These are phyloP conservation scores for Euborellia annulipes DNA, from an alignment of 1,140 invertebrate genomes.

Conservation along the genomic window DNA sequence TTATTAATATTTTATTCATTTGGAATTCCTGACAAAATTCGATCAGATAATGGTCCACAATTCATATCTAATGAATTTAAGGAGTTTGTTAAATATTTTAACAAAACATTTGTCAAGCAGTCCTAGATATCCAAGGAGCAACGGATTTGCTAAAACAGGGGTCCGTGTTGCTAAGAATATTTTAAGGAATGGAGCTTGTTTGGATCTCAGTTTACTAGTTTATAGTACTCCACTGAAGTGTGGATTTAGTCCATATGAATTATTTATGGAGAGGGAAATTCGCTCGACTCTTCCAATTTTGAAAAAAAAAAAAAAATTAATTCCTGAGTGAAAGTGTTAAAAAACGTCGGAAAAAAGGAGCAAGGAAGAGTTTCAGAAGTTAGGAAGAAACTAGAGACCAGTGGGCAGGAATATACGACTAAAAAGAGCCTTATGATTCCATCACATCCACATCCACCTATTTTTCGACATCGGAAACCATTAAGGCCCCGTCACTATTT, in stretches of 20 bases:
- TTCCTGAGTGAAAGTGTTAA: neutral
- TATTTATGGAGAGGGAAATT: neutral
- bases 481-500: too few species aligned
- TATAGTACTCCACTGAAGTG: neutral
- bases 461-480: too few species aligned
- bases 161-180: slow-evolving; percentile 9
- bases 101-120: slow-evolving; percentile 5
- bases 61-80: slow-evolving; percentile 9
- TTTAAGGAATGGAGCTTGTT: slow-evolving; percentile 6
- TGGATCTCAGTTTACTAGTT: neutral
- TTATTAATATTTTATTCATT: slow-evolving; percentile 19
- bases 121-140: slow-evolving; percentile 9
- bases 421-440: too few species aligned
- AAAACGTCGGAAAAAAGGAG: neutral
- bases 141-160: slow-evolving; percentile 11
- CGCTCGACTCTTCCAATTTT: neutral
- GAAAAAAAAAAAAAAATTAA: neutral
- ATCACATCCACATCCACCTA: too few species aligned
- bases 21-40: slow-evolving; percentile 21
- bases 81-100: slow-evolving; percentile 9
- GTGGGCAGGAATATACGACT: too few species aligned
- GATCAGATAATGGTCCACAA: slow-evolving; percentile 22
- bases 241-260: neutral
- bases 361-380: too few species aligned
- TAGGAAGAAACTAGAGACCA: too few species aligned